Base-by-base conservation (phyloP, 2,888 invertebrate genomes). In the Diarsia brunnea region DNA sequence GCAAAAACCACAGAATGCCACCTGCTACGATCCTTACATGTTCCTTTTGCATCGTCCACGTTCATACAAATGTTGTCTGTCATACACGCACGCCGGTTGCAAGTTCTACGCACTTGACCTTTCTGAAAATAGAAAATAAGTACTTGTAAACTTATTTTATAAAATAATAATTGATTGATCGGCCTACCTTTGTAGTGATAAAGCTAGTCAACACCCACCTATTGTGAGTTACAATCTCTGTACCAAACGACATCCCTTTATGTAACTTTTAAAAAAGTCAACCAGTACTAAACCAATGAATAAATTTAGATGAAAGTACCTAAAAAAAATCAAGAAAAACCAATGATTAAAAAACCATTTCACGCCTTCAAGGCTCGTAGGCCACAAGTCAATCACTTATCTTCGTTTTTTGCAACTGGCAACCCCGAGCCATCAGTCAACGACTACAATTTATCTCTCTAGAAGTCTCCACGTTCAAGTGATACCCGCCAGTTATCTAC, bases 401-500 rank as follows among this genome's bases (percentile, higher is more conserved):
- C 60, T 71, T 73, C 72, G 72, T 85, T 86, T 85, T 85, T 58
- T 74, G 38, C 61, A 5, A 69, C 53, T 69, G 51, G 69, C 78
- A 75, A 58, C 53, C 67, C 53, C 71, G 61, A 71, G 81, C 78
- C 82, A 86, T 87, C 88, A 79, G 78, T 87, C 88, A 87, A 77
- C 74, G 73, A 71, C 67, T 82, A 89, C 90, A 89, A 92, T 92
- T 92, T 92, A 92, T 92, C 91, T 92, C 86, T 82, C 86, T 88
- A 84, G 81, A 87, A 84, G 82, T 84, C 81, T 66, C 73, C 82
- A 80, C 88, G 81, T 73, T 83, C 85, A 87, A 87, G 89, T 91
- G 91, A 90, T 91, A 90, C 79, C 86, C 88, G 79, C 84, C 88
- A 90, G 89, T 91, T 92, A 90, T 91, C 91, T 91, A 87, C 85